A percentile compares a stretch with the other conserved stretches of the same genome.
Conservation (phyloP, 1,140 invertebrate genomes). For the Teleopsis dalmanni region DNA sequence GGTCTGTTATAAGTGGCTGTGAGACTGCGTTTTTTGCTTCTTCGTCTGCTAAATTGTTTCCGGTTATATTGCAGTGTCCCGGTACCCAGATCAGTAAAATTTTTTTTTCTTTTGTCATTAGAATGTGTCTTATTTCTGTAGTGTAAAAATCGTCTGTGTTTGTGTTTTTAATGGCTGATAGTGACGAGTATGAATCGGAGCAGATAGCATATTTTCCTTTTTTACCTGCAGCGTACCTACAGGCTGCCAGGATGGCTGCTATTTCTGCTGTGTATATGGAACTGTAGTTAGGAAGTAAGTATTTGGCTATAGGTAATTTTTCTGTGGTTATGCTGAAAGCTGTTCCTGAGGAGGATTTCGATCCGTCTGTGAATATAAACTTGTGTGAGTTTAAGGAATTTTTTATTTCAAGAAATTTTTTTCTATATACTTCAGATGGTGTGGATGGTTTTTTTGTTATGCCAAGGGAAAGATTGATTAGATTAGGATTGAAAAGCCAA, state of each 20-base stretch:
- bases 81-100: constrained; percentile 6
- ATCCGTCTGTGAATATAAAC: constrained; percentile 11
- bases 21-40: constrained; percentile 1
- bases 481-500: neutral
- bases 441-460: neutral
- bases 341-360: neutral
- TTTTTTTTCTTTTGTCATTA: neutral
- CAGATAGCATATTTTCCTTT: constrained; percentile 10
- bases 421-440: constrained; percentile 3
- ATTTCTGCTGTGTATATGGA: constrained; percentile 8
- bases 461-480: neutral
- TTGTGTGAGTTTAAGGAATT: constrained; percentile 6
- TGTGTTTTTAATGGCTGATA: constrained; percentile 9
- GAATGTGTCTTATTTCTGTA: neutral
- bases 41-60: constrained; percentile 5
- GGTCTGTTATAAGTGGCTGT: no score
- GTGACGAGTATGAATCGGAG: constrained; percentile 7
- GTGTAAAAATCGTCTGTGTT: constrained; percentile 10
- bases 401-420: constrained; percentile 1
- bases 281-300: constrained; percentile 2
- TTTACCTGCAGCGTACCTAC: constrained; percentile 4
- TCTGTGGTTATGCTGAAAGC: constrained; percentile 7
- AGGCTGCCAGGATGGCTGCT: constrained; percentile 7
- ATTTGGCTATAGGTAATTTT: constrained; percentile 5
- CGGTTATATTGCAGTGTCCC: constrained; percentile 1